A percentile compares a stretch with the other conserved stretches of the same genome.
Conservation (phyloP, 2,888 invertebrate genomes). For the Megamerina dolium region DNA sequence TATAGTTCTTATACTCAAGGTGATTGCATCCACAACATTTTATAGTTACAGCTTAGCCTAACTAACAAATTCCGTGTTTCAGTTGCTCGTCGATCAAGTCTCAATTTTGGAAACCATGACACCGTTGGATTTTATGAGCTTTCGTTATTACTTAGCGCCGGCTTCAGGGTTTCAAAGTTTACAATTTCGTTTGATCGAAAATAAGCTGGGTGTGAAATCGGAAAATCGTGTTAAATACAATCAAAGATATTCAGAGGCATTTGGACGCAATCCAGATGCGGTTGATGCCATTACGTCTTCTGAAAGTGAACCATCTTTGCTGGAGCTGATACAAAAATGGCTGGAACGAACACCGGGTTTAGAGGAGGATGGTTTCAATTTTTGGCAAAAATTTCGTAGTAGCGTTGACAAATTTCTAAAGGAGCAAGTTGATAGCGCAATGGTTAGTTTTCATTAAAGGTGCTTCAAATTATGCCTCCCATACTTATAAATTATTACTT, state of each 20-base stretch:
- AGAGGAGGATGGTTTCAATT: conserved; percentile 77
- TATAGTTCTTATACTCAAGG: conserved; percentile 87
- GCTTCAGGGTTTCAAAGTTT: conserved; percentile 98
- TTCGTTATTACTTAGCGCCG: conserved; percentile 84
- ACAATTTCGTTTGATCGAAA: conserved; percentile 93
- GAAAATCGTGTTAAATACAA: conserved; percentile 90
- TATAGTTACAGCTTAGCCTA: background rate
- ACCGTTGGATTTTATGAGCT: conserved; percentile 97
- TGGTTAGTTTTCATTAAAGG: conserved; percentile 29
- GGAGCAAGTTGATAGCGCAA: conserved; percentile 59
- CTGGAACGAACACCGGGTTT: conserved; percentile 91
- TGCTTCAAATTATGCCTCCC: too few species aligned
- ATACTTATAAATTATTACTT: conserved; percentile 5
- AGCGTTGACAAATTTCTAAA: conserved; percentile 67
- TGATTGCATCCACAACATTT: too few species aligned
- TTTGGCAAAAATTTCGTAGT: conserved; percentile 85
- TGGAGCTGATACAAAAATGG: conserved; percentile 86
- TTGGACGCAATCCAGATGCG: conserved; percentile 66
- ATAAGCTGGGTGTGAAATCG: conserved; percentile 76
- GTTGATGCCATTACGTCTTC: conserved; percentile 59
- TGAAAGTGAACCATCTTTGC: conserved; percentile 77
- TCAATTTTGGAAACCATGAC: conserved; percentile 98
- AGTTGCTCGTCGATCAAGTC: conserved; percentile 95
- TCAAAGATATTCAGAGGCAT: conserved; percentile 82
- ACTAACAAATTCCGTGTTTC: conserved; percentile 17